Conservation (phyloP, 2,888 invertebrate species). For the Drosophila cracens region DNA sequence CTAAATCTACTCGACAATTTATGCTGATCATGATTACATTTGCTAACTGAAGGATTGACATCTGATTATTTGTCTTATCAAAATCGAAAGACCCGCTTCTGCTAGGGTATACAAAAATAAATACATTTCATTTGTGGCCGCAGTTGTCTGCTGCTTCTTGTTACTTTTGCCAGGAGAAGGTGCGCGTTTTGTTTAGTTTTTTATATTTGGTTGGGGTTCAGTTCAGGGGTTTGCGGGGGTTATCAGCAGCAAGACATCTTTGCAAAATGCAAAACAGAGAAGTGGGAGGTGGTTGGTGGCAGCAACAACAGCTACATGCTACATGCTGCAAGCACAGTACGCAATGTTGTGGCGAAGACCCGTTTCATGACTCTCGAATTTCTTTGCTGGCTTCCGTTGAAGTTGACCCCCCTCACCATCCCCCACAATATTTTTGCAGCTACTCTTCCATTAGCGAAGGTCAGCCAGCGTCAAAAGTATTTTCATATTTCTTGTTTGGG, state of each 20-base stretch:
- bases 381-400: conserved; percentile 73
- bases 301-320: conserved; percentile 14
- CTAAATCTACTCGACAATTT: background rate
- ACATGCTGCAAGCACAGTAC: conserved; percentile 33
- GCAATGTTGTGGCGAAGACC: conserved; percentile 44
- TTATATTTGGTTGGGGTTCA: conserved; percentile 18
- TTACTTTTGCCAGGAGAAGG: conserved; percentile 47
- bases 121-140: conserved; percentile 49
- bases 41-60: no score
- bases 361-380: conserved; percentile 31
- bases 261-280: conserved; percentile 52
- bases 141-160: conserved; percentile 31
- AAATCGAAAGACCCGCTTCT: background rate
- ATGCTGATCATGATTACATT: background rate
- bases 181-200: conserved; percentile 10
- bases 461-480: conserved; percentile 66
- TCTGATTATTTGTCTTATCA: background rate
- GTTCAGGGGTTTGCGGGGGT: conserved; percentile 30
- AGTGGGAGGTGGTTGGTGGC: background rate
- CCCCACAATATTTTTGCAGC: background rate
- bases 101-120: conserved; percentile 26
- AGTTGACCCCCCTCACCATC: conserved; percentile 15
- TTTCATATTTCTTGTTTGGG: conserved; percentile 43
- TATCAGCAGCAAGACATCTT: conserved; percentile 58
- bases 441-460: conserved; percentile 50